Evolutionary conservation across 2,113 vertebrate genomes (phyloP), one percentile per base, ranked within the genome.

Genomic region (Aspidoscelis tigris): DNA sequence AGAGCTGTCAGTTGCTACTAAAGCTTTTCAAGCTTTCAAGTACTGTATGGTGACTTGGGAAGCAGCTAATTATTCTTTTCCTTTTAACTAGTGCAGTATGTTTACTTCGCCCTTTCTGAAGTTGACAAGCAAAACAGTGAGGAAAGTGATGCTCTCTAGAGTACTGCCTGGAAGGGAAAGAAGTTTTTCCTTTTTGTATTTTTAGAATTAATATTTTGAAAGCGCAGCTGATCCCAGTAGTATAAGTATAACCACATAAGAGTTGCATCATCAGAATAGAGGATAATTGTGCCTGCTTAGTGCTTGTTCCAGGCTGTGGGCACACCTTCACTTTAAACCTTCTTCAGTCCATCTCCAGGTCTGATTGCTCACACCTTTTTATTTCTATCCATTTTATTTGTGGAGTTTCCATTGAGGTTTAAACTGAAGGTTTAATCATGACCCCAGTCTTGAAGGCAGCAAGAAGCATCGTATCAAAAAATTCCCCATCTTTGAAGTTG

Each of bases 1-100:
- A n/a, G 71, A 75, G 44, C 53, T 87, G 39, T 78, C 81, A 64
- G 20, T 64, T 87, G 11, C 61, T 88, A 65, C 64, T 58, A 88
- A 69, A 68, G 18, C 11, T 71, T 84, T 82, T 68, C 22, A 33
- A 73, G 80, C 50, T 87, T 80, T 68, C 75, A 41, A 68, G 26
- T 4, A 64, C 20, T 84, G 24, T 33, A 41, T 12, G 76, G 68
- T 20, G 75, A 65, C 76, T 76, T 5, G 7, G 68, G 44, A 78
- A 0, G 20, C 14, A 84, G 71, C 70, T 72, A 84, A 61, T 71
- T 84, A 53, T 66, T 66, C 16, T n/a, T 53, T 4, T 11, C 65
- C 69, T 90, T 75, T 55, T 78, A 66, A 80, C 21, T 80, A 0
- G 0, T 50, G 50, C 43, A 69, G 0, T 68, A 55, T 21, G 8